A percentile compares a stretch with the other conserved stretches of the same genome.
phyloP scores from a whole-genome alignment of 2,888 invertebrate genomes.

The Sussaba pulchella region DNA sequence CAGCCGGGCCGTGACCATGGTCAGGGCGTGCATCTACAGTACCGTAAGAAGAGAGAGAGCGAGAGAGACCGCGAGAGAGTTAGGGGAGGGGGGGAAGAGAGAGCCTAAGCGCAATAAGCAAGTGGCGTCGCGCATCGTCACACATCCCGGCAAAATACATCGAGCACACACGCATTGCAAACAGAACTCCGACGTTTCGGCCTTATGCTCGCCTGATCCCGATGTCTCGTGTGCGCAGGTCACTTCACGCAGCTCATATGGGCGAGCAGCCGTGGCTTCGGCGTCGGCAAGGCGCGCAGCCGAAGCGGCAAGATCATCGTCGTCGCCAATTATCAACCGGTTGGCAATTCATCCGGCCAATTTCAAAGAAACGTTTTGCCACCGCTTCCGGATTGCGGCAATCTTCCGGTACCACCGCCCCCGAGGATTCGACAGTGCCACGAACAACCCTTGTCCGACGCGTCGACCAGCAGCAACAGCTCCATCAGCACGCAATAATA shows the following conservation, averaged over 20 bases:
- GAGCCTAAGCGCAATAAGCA: not conserved
- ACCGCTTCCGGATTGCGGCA: constrained; percentile 88
- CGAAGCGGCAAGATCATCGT: constrained; percentile 92
- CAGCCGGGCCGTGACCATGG: no score
- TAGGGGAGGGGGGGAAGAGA: not conserved
- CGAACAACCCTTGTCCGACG: constrained; percentile 70
- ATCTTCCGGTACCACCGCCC: constrained; percentile 82
- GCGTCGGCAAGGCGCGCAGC: constrained; percentile 92
- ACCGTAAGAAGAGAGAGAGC: no score
- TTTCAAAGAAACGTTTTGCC: constrained; percentile 92
- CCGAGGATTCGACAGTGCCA: constrained; percentile 71
- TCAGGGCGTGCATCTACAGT: no score
- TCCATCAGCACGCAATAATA: constrained; percentile 79
- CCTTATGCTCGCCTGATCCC: constrained; percentile 68
- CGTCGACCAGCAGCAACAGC: constrained; percentile 74
- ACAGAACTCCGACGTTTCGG: no score
- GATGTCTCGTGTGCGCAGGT: constrained; percentile 85
- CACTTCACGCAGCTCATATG: constrained; percentile 96
- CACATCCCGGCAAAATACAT: not conserved
- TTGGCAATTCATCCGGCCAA: constrained; percentile 91
- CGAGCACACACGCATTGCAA: no score
- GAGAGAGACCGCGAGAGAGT: not conserved
- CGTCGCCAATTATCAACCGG: constrained; percentile 93
- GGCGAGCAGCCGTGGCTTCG: constrained; percentile 91
- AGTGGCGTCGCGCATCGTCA: not conserved